Evolutionary conservation across 2,113 vertebrate species (phyloP).

Genomic region (Meles meles): DNA sequence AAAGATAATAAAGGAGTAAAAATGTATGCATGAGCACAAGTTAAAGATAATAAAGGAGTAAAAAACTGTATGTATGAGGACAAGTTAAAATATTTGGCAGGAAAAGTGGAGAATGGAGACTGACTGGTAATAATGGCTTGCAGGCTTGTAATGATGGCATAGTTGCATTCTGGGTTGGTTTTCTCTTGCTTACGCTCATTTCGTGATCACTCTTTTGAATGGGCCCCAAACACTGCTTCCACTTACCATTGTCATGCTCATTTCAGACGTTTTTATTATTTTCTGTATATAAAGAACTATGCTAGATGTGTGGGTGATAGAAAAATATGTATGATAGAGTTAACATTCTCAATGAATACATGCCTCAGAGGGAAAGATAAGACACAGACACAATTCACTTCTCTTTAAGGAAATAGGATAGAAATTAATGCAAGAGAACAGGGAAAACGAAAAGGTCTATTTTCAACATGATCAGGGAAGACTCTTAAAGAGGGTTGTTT

Average conservation of each 20-base stretch:
- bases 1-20: background rate
- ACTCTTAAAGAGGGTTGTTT: background rate
- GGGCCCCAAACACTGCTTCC: background rate
- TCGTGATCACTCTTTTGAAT: background rate
- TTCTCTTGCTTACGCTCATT: background rate
- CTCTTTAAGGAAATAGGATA: background rate
- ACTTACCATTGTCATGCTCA: background rate
- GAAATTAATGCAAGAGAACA: background rate
- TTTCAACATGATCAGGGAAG: background rate
- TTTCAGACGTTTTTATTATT: slow-evolving; percentile 8
- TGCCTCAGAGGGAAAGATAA: background rate
- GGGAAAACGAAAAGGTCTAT: background rate
- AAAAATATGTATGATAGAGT: background rate
- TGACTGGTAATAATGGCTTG: background rate
- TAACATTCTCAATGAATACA: background rate
- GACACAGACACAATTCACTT: background rate
- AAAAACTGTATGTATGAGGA: background rate
- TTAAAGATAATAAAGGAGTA: background rate
- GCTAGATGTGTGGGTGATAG: background rate
- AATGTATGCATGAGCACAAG: background rate
- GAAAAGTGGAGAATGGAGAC: background rate
- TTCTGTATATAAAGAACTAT: background rate
- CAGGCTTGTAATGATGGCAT: background rate
- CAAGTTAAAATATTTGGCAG: background rate
- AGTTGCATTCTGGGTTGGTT: background rate